These are phyloP conservation scores for Helicorthomorpha holstii DNA, from an alignment of 1,140 invertebrate species.

Conservation along the genomic window DNA sequence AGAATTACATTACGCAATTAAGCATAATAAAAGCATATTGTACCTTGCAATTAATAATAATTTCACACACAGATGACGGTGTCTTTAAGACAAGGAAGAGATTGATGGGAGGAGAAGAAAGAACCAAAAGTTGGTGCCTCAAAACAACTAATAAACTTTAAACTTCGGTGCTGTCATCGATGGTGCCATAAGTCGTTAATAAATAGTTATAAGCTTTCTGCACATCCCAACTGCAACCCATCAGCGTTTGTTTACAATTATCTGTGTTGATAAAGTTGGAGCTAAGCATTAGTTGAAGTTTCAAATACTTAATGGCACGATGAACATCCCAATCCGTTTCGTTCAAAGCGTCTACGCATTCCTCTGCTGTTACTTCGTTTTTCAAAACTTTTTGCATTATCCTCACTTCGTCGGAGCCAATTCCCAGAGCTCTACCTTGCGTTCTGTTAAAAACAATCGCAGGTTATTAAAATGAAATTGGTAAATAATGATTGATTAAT, in stretches of 20 bases:
- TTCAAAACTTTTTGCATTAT: slow-evolving; percentile 81
- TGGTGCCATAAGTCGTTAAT: slow-evolving; percentile 2
- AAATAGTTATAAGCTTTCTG: slow-evolving; percentile 8
- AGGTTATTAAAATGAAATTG: not conserved
- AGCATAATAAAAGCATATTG: too few species aligned
- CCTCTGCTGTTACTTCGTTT: slow-evolving; percentile 55
- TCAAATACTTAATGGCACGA: slow-evolving; percentile 68
- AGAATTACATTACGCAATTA: too few species aligned
- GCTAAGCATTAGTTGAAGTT: slow-evolving; percentile 39
- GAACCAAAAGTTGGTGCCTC: too few species aligned
- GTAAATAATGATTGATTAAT: not conserved
- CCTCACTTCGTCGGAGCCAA: slow-evolving; percentile 73
- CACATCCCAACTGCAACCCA: slow-evolving; percentile 7
- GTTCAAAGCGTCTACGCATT: slow-evolving; percentile 62
- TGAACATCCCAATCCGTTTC: slow-evolving; percentile 75
- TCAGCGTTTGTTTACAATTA: slow-evolving; percentile 7
- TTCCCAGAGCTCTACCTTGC: slow-evolving; percentile 53
- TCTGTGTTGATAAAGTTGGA: slow-evolving; percentile 20
- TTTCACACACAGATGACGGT: too few species aligned
- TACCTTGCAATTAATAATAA: too few species aligned
- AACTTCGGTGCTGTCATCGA: slow-evolving; percentile 9
- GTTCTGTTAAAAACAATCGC: slow-evolving; percentile 18
- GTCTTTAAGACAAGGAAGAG: too few species aligned
- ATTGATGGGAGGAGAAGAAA: too few species aligned
- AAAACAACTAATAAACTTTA: slow-evolving; percentile 1